Percentiles rank a stretch among this genome's conserved stretches.
Evolutionary conservation across 2,888 invertebrate species (phyloP).

Genomic region (Tenthredo amoena): DNA sequence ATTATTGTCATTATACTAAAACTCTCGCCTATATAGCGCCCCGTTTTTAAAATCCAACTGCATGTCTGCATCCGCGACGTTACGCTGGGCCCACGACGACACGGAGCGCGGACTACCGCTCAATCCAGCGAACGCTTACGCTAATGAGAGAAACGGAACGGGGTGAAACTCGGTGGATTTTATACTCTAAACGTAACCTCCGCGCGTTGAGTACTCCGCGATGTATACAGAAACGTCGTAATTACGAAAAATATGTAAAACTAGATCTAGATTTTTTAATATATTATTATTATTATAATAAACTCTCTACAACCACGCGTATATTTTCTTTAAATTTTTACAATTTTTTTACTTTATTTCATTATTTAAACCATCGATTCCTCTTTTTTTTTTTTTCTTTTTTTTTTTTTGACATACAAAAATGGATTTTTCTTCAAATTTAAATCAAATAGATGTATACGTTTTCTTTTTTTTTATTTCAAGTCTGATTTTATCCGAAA

Average conservation of each 20-base stretch:
- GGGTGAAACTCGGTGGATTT: neutral
- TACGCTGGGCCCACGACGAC: neutral
- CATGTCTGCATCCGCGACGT: neutral
- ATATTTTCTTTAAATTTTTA: no score
- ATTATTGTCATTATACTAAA: neutral
- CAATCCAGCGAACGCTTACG: conserved; percentile 26
- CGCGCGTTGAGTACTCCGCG: neutral
- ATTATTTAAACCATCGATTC: no score
- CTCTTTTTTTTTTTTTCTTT: no score
- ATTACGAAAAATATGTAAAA: neutral
- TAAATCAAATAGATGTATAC: no score
- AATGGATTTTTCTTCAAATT: no score
- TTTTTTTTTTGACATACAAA: no score
- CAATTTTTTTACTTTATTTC: no score
- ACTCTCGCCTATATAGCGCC: neutral
- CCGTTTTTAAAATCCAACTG: neutral
- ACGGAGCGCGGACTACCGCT: neutral
- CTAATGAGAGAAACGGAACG: neutral
- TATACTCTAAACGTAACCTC: neutral
- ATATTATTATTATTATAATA: neutral
- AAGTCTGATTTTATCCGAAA: neutral
- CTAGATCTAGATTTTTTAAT: neutral
- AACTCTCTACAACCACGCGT: no score
- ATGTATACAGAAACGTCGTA: neutral
- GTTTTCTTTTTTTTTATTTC: neutral